Conservation (phyloP, 1,140 invertebrate species). For the Lepidostoma basale region DNA sequence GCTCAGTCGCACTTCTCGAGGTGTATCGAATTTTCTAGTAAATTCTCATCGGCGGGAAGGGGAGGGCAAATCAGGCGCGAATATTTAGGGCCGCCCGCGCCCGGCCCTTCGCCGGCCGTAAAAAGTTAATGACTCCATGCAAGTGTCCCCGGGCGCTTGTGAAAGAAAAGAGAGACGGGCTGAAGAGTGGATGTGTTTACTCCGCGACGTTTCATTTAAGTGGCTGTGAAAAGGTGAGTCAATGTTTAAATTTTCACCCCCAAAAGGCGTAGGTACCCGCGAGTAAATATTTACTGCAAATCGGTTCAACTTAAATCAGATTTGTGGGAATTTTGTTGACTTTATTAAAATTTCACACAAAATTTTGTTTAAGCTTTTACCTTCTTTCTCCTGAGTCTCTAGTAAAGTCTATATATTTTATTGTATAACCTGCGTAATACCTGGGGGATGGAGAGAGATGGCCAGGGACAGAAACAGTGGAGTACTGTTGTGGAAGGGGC, state of each 20-base stretch:
- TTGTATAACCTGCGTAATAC: too few species aligned
- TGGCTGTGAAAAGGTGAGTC: neutral
- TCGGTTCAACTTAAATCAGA: too few species aligned
- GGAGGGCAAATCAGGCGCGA: conserved; percentile 26
- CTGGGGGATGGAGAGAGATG: too few species aligned
- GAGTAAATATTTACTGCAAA: conserved; percentile 1
- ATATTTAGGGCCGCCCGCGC: conserved; percentile 9
- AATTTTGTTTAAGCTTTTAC: too few species aligned
- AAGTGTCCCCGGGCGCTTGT: conserved; percentile 31
- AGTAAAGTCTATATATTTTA: too few species aligned
- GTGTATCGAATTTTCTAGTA: conserved; percentile 40
- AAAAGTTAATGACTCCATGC: conserved; percentile 37
- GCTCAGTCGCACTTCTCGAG: conserved; percentile 1
- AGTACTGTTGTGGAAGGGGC: too few species aligned
- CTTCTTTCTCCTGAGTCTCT: too few species aligned
- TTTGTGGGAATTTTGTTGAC: too few species aligned
- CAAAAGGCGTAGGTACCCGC: neutral
- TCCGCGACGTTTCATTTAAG: conserved; percentile 9
- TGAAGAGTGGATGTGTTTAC: conserved; percentile 19
- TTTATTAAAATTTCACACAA: too few species aligned
- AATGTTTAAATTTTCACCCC: conserved; percentile 8
- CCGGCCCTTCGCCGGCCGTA: conserved; percentile 1
- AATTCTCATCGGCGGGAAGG: conserved; percentile 28
- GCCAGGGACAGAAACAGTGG: too few species aligned
- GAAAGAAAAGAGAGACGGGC: conserved; percentile 23